phyloP scores from a whole-genome alignment of 2,888 invertebrate species.

The Sceliomorpha sp. region DNA sequence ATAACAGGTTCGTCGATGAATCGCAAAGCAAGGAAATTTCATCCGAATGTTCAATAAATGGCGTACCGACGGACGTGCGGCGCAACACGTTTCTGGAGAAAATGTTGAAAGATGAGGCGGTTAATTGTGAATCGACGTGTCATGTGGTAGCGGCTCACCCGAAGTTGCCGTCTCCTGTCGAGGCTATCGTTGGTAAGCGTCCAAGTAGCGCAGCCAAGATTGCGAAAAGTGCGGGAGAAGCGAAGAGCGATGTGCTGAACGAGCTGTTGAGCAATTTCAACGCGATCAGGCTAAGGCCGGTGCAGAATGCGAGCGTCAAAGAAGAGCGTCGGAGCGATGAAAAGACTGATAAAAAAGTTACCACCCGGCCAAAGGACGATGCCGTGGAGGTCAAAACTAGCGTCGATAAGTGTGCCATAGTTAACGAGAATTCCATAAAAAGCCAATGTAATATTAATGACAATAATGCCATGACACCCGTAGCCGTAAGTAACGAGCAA shows the following conservation, averaged over 20 bases:
- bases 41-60: too few relatives aligned
- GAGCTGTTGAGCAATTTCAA: conserved; percentile 73
- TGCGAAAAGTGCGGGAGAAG: conserved; percentile 53
- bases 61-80: conserved; percentile 55
- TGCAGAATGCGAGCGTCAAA: conserved; percentile 27
- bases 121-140: background rate
- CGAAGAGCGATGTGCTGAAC: conserved; percentile 70
- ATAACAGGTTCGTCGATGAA: too few relatives aligned
- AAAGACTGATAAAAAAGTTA: conserved; percentile 46
- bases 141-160: conserved; percentile 11
- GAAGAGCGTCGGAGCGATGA: conserved; percentile 17
- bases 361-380: background rate
- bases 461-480: conserved; percentile 76
- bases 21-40: too few relatives aligned
- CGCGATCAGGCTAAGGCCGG: conserved; percentile 69
- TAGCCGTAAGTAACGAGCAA: conserved; percentile 76
- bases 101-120: conserved; percentile 61
- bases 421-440: conserved; percentile 60
- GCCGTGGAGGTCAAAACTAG: conserved; percentile 33
- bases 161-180: background rate
- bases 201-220: background rate
- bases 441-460: conserved; percentile 72
- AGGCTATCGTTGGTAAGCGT: background rate
- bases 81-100: conserved; percentile 71
- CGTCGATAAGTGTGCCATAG: conserved; percentile 75